Conservation (phyloP, 2,113 vertebrate genomes). For the Petaurus breviceps region DNA sequence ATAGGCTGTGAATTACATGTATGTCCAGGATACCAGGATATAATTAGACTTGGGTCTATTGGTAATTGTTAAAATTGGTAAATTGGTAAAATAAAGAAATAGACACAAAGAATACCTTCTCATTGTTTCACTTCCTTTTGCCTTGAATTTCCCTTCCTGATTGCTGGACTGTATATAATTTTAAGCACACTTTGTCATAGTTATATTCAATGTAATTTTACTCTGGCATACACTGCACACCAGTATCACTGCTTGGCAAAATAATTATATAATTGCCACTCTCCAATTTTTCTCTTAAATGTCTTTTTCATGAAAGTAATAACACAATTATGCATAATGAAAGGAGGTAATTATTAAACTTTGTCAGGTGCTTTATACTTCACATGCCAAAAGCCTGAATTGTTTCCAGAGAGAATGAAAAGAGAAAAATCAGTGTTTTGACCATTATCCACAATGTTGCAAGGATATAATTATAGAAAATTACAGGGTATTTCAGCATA, state of each 20-base stretch:
- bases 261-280: conserved; percentile 75
- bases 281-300: conserved; percentile 73
- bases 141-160: neutral
- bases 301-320: conserved; percentile 74
- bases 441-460: conserved; percentile 68
- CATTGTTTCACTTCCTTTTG: neutral
- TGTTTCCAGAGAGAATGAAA: conserved; percentile 73
- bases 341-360: conserved; percentile 74
- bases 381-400: conserved; percentile 51
- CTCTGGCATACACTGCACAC: neutral
- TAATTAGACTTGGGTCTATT: neutral
- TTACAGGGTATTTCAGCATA: conserved; percentile 63
- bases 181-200: neutral
- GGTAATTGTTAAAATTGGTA: neutral
- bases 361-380: conserved; percentile 76
- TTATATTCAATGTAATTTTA: conserved; percentile 44
- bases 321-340: conserved; percentile 72
- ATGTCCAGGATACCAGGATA: neutral
- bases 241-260: conserved; percentile 62
- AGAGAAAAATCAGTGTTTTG: conserved; percentile 77
- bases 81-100: neutral
- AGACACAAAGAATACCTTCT: neutral
- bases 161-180: neutral
- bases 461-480: conserved; percentile 66
- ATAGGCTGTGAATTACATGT: too few species aligned